A percentile compares a stretch with the other conserved stretches of the same genome.
Evolutionary conservation across 2,797 vertebrate genomes (phyloP).

Genomic region (Coendou prehensilis): DNA sequence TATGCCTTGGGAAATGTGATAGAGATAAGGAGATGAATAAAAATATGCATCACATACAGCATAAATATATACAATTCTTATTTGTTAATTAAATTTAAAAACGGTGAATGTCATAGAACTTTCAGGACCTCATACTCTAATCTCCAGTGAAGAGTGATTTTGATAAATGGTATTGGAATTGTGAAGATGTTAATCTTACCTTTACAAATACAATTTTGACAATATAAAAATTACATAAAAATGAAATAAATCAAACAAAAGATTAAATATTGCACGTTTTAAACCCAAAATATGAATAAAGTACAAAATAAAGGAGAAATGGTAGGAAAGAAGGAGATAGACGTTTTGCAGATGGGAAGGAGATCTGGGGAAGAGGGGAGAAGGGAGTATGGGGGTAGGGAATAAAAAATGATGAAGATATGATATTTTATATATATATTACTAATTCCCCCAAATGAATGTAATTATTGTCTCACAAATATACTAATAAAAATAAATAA

Average conservation of each 20-base stretch:
- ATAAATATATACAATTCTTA: conserved; percentile 1
- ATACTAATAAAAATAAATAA: not conserved
- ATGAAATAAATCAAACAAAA: not conserved
- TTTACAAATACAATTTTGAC: conserved; percentile 31
- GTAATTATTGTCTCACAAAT: not conserved
- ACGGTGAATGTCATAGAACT: not conserved
- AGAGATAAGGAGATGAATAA: conserved; percentile 46
- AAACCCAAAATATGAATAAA: not conserved
- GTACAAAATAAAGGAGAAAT: not conserved
- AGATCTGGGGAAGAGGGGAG: not conserved
- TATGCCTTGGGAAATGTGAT: conserved; percentile 29
- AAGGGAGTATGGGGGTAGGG: not conserved
- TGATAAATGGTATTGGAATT: not conserved
- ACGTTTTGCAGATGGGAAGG: not conserved
- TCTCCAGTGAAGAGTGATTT: not conserved
- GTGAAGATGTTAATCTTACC: not conserved
- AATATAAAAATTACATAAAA: not conserved
- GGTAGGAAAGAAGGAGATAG: not conserved
- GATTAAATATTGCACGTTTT: not conserved
- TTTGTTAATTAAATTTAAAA: conserved; percentile 7
- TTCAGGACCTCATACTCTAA: not conserved
- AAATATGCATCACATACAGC: not conserved
- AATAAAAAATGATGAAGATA: not conserved
- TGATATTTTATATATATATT: not conserved
- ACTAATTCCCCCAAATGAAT: not conserved